Evolutionary conservation across 1,140 invertebrate species (phyloP).

Genomic region (Caligus rogercresseyi): DNA sequence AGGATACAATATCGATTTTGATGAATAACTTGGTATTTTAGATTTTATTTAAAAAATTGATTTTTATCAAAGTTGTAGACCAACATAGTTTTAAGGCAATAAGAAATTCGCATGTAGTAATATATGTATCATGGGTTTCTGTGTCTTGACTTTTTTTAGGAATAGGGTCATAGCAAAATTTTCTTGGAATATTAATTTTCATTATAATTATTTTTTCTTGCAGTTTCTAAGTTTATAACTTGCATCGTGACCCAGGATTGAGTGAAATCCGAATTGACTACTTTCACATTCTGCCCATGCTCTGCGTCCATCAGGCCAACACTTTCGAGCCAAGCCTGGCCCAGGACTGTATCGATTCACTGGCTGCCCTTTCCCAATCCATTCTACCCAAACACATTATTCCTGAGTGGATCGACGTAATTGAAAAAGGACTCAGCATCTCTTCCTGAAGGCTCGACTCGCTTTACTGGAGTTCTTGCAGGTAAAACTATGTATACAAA

Average conservation of each 20-base stretch:
- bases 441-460: constrained; percentile 53
- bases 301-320: constrained; percentile 53
- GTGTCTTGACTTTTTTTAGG: no score
- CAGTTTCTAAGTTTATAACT: constrained; percentile 40
- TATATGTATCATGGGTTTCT: no score
- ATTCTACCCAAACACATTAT: constrained; percentile 30
- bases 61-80: no score
- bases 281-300: constrained; percentile 37
- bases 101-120: no score
- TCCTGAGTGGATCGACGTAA: constrained; percentile 33
- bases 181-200: no score
- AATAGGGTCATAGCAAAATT: no score
- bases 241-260: constrained; percentile 27
- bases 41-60: no score
- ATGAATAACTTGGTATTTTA: no score
- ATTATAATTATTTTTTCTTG: constrained; percentile 28
- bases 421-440: constrained; percentile 27
- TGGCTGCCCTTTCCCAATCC: constrained; percentile 40
- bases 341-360: constrained; percentile 41
- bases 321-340: constrained; percentile 61
- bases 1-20: no score
- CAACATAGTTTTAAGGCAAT: no score
- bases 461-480: constrained; percentile 55
- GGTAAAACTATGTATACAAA: no score
- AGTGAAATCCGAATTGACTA: constrained; percentile 23